Conservation (phyloP, 2,113 vertebrate species). For the Zeus faber region DNA sequence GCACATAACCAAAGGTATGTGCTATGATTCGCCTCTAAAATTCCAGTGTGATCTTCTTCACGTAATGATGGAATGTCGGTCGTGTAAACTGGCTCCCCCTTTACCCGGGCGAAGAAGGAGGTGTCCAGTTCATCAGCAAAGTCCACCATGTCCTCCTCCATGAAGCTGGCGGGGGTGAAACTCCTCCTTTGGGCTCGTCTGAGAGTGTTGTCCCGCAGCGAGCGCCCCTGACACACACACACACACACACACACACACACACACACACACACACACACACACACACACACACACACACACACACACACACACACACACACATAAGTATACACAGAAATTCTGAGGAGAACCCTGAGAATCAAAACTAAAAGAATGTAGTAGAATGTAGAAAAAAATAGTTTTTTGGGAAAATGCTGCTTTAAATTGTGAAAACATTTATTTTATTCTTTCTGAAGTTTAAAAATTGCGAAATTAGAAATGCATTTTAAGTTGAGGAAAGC, state of each 20-base stretch:
- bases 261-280: background rate
- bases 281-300: background rate
- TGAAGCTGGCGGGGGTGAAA: conserved; percentile 93
- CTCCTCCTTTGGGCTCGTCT: conserved; percentile 84
- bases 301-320: background rate
- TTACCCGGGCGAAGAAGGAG: conserved; percentile 96
- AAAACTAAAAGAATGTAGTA: no score
- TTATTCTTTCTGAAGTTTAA: no score
- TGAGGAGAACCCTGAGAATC: no score
- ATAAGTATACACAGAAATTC: background rate
- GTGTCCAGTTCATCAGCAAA: conserved; percentile 95
- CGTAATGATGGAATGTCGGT: no score
- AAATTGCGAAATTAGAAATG: no score
- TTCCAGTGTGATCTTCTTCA: no score
- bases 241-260: background rate
- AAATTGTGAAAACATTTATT: no score
- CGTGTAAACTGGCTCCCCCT: conserved; percentile 13
- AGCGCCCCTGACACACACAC: conserved; percentile 80
- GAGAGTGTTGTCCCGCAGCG: conserved; percentile 83
- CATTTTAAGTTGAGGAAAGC: no score
- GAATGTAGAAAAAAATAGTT: no score
- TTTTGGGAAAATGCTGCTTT: no score
- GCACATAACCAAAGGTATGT: no score
- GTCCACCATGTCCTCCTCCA: conserved; percentile 92
- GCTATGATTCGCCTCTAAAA: no score